Conservation (phyloP, 1,140 invertebrate species). For the Lasaia peninsularis region DNA sequence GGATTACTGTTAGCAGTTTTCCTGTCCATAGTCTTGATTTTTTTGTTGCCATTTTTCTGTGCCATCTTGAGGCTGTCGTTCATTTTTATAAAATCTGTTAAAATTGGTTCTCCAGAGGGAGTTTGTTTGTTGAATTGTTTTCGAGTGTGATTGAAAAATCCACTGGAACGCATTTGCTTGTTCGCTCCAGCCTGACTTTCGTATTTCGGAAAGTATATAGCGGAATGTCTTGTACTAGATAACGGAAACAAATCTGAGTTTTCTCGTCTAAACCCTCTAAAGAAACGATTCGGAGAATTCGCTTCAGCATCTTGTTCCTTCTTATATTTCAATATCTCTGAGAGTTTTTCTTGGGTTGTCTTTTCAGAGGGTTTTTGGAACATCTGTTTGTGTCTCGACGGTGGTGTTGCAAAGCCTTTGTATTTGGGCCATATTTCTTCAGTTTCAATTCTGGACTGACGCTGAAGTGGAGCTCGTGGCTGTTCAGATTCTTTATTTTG, state of each 20-base stretch:
- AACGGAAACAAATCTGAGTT: conserved; percentile 88
- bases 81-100: conserved; percentile 84
- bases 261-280: conserved; percentile 87
- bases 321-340: conserved; percentile 73
- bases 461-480: conserved; percentile 55
- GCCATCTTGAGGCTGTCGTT: conserved; percentile 74
- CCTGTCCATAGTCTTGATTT: conserved; percentile 35
- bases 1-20: conserved; percentile 45
- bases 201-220: conserved; percentile 79
- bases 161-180: conserved; percentile 79
- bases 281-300: conserved; percentile 82
- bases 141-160: conserved; percentile 81
- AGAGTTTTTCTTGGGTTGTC: conserved; percentile 61
- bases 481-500: conserved; percentile 49
- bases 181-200: conserved; percentile 68
- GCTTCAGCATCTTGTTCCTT: conserved; percentile 82
- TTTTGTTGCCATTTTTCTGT: conserved; percentile 50
- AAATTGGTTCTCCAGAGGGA: conserved; percentile 81
- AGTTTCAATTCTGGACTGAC: conserved; percentile 62
- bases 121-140: conserved; percentile 75
- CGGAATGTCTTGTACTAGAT: conserved; percentile 85
- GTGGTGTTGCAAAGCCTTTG: conserved; percentile 68
- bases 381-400: conserved; percentile 58
- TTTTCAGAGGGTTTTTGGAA: conserved; percentile 58
- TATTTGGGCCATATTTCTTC: conserved; percentile 70